phyloP scores from a whole-genome alignment of 1,140 invertebrate genomes.

The Bombus waltoni region DNA sequence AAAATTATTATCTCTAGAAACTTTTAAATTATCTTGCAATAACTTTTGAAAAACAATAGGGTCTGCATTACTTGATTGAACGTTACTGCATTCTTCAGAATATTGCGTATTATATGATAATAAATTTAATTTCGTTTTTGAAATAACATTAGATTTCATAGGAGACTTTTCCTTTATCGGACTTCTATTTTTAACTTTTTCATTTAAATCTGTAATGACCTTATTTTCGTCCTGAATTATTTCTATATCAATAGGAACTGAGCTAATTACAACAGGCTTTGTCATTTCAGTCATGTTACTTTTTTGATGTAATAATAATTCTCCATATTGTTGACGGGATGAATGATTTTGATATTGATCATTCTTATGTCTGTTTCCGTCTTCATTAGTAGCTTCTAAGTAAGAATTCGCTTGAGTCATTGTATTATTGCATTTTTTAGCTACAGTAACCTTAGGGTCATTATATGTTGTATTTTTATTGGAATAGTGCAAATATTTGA shows the following conservation, averaged over 20 bases:
- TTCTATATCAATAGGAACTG: conserved; percentile 17
- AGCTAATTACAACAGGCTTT: conserved; percentile 45
- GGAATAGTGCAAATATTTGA: neutral
- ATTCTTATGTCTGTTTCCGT: neutral
- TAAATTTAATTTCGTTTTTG: neutral
- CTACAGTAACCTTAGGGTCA: neutral
- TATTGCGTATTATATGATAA: neutral
- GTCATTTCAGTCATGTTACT: neutral
- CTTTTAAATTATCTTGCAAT: neutral
- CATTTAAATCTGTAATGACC: neutral
- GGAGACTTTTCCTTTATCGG: neutral
- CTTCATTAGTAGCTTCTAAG: neutral
- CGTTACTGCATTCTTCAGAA: neutral
- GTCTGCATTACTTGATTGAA: neutral
- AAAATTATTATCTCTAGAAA: neutral
- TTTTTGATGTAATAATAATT: neutral
- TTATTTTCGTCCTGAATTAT: neutral
- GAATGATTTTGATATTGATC: neutral
- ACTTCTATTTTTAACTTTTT: neutral
- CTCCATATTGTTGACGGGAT: neutral
- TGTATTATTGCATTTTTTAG: no score
- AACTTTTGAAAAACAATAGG: neutral
- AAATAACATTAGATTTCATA: neutral
- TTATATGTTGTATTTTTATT: neutral
- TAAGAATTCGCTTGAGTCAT: neutral